phyloP scores from a whole-genome alignment of 2,797 vertebrate genomes.

The Sebastes trivittatus region DNA sequence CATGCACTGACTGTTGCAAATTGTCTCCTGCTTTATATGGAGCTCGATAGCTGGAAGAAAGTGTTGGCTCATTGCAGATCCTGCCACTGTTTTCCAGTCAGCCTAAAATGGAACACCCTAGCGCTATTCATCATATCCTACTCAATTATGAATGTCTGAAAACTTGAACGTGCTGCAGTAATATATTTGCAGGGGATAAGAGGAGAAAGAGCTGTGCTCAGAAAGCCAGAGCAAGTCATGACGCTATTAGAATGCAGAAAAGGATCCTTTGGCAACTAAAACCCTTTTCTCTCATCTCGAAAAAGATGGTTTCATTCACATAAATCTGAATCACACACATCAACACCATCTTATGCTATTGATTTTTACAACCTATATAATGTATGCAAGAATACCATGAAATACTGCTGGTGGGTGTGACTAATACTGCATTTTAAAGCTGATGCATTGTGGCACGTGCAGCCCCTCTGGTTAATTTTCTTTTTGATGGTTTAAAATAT shows the following conservation, averaged over 20 bases:
- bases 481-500: slow-evolving; percentile 41
- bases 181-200: slow-evolving; percentile 75
- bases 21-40: slow-evolving; percentile 39
- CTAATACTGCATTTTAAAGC: slow-evolving; percentile 32
- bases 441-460: background rate
- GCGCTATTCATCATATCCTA: slow-evolving; percentile 80
- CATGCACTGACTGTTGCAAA: slow-evolving; percentile 21
- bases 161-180: slow-evolving; percentile 76
- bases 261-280: slow-evolving; percentile 28
- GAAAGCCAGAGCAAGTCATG: slow-evolving; percentile 36
- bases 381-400: slow-evolving; percentile 2
- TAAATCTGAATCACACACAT: slow-evolving; percentile 31
- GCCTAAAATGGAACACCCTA: slow-evolving; percentile 77
- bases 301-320: slow-evolving; percentile 32
- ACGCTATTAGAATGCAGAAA: slow-evolving; percentile 29
- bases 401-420: slow-evolving; percentile 5
- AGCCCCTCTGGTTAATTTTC: slow-evolving; percentile 26
- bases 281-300: slow-evolving; percentile 14
- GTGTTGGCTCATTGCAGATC: slow-evolving; percentile 45
- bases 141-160: slow-evolving; percentile 83
- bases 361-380: slow-evolving; percentile 24
- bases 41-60: slow-evolving; percentile 43
- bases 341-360: slow-evolving; percentile 15
- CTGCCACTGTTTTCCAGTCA: slow-evolving; percentile 64
- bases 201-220: slow-evolving; percentile 46